A percentile compares a stretch with the other conserved stretches of the same genome.
Evolutionary conservation across 2,797 vertebrate species (phyloP).

Genomic region (Cercopithecus petaurista): DNA sequence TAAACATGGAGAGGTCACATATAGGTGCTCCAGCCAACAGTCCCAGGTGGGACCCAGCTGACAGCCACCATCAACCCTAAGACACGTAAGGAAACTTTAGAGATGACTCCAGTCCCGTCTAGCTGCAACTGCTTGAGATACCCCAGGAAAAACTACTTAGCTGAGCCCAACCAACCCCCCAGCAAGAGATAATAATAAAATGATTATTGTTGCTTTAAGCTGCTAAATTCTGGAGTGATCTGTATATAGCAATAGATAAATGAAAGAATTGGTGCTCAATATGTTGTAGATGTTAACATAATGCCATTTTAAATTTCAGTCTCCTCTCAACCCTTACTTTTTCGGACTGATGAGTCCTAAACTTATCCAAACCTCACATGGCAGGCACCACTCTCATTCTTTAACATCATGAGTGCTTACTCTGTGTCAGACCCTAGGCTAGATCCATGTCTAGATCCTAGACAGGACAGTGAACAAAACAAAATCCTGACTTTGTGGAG

Average conservation of each 20-base stretch:
- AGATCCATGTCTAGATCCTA: not conserved
- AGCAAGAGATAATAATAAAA: not conserved
- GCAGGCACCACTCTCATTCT: not conserved
- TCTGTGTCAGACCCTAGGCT: not conserved
- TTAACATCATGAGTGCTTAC: not conserved
- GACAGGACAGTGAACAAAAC: not conserved
- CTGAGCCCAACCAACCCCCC: not conserved
- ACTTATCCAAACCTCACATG: not conserved
- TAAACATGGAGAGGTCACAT: not conserved
- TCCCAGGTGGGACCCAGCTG: not conserved
- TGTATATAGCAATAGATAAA: not conserved
- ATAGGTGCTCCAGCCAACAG: not conserved
- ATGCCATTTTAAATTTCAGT: not conserved
- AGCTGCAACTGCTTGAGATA: not conserved
- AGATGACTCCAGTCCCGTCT: not conserved
- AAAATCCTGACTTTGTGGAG: not conserved
- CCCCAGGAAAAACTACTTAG: not conserved
- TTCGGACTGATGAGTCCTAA: not conserved
- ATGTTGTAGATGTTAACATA: not conserved
- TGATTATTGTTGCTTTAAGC: not conserved
- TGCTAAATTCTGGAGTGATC: not conserved
- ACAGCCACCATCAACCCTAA: not conserved
- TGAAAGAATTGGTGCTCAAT: not conserved
- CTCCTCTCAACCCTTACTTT: not conserved
- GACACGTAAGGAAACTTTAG: not conserved